Conservation (phyloP, 2,113 vertebrate species). For the Taxidea taxus region DNA sequence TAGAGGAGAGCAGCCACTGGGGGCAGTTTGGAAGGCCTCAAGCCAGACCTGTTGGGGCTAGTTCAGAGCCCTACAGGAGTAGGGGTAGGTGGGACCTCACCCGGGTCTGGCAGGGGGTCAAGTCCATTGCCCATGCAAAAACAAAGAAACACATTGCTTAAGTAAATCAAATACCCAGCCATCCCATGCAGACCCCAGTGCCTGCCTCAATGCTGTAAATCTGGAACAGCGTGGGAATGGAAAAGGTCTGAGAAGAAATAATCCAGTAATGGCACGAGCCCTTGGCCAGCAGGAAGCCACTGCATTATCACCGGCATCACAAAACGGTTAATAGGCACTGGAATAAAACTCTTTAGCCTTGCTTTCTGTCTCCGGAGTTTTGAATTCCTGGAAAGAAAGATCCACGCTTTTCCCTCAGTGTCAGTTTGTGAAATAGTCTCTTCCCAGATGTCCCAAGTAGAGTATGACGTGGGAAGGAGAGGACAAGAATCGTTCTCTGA, state of each 20-base stretch:
- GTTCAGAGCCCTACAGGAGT: not conserved
- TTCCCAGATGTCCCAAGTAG: not conserved
- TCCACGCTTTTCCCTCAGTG: not conserved
- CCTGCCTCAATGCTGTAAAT: not conserved
- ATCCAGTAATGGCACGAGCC: not conserved
- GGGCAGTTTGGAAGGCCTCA: not conserved
- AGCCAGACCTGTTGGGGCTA: not conserved
- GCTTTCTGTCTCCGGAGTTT: not conserved
- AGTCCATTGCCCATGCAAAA: not conserved
- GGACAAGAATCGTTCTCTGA: not conserved
- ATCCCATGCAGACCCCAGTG: not conserved
- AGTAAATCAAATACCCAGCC: not conserved
- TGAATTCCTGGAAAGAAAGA: not conserved
- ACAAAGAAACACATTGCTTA: not conserved
- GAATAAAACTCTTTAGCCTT: not conserved
- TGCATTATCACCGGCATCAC: not conserved
- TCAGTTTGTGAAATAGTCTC: not conserved
- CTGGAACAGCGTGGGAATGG: not conserved
- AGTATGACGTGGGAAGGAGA: not conserved
- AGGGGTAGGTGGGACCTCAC: not conserved
- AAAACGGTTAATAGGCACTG: not conserved
- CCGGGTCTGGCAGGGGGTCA: not conserved
- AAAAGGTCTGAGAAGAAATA: not conserved
- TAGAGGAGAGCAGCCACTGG: not conserved
- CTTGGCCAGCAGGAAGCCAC: not conserved